A percentile compares a stretch with the other conserved stretches of the same genome.
phyloP scores from a whole-genome alignment of 2,797 vertebrate genomes.

The Neomorphus geoffroyi region DNA sequence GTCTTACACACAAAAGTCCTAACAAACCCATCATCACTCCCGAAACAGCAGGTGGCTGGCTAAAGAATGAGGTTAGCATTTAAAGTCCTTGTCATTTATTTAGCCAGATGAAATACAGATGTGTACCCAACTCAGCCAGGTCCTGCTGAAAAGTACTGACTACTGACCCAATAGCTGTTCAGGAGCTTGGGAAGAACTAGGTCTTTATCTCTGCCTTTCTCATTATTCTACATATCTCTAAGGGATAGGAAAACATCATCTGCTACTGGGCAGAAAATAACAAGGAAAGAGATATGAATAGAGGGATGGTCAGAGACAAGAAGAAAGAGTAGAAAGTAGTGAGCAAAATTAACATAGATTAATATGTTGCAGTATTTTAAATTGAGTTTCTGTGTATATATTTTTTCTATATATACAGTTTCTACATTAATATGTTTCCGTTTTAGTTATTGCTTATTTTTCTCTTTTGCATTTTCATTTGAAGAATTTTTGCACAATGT shows the following conservation, averaged over 20 bases:
- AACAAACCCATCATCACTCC: not conserved
- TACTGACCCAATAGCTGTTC: rapidly evolving
- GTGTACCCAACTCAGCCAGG: not conserved
- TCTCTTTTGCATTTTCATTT: not conserved
- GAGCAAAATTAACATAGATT: not conserved
- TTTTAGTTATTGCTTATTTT: not conserved
- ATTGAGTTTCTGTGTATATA: not conserved
- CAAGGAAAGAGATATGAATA: not conserved
- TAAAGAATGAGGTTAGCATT: not conserved
- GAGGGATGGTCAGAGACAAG: not conserved
- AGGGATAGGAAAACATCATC: not conserved
- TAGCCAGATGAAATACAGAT: not conserved
- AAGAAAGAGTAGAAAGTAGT: not conserved
- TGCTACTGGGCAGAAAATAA: not conserved
- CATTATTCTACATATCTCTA: not conserved
- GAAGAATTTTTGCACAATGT: not conserved
- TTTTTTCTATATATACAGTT: not conserved
- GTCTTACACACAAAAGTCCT: not conserved
- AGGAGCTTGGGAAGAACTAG: not conserved
- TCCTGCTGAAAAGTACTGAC: not conserved
- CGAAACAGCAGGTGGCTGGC: not conserved
- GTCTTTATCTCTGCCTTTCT: not conserved
- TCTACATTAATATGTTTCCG: not conserved
- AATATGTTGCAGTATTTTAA: not conserved
- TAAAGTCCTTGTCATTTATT: not conserved